Conservation (phyloP, 2,113 vertebrate species). For the Pterocles gutturalis region DNA sequence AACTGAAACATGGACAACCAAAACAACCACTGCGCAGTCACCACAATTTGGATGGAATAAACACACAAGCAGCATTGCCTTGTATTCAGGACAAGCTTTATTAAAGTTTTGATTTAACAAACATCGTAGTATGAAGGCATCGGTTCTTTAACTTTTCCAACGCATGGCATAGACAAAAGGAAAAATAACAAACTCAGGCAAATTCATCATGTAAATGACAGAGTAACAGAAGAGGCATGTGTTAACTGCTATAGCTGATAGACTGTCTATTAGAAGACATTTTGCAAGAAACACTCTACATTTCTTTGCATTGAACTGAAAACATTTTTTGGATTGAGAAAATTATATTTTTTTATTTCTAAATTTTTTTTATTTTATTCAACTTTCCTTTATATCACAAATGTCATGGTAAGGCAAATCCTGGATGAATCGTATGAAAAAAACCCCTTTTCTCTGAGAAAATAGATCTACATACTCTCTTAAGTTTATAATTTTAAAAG, state of each 20-base stretch:
- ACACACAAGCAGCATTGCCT: background rate
- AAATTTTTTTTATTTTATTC: conserved; percentile 48
- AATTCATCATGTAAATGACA: conserved; percentile 60
- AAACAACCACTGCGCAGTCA: background rate
- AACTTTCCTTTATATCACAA: conserved; percentile 78
- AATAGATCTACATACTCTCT: conserved; percentile 79
- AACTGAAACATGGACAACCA: background rate
- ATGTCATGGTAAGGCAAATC: conserved; percentile 82
- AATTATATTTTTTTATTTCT: conserved; percentile 69
- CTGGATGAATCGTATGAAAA: conserved; percentile 76
- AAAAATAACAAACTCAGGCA: conserved; percentile 63
- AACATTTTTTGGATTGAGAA: conserved; percentile 77
- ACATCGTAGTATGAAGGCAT: conserved; percentile 75
- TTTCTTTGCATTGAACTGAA: conserved; percentile 79
- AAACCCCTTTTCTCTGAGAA: conserved; percentile 77
- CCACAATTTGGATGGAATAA: background rate
- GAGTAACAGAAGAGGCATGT: conserved; percentile 69
- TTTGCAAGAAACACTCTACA: conserved; percentile 76
- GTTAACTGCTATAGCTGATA: conserved; percentile 55
- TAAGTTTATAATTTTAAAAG: conserved; percentile 76
- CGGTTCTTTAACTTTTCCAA: conserved; percentile 65
- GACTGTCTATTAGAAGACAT: conserved; percentile 66
- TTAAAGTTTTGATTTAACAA: conserved; percentile 77
- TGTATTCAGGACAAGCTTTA: conserved; percentile 77
- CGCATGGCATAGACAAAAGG: conserved; percentile 70